These are phyloP conservation scores for Hedya salicella DNA, from an alignment of 2,888 invertebrate genomes.

Conservation along the genomic window DNA sequence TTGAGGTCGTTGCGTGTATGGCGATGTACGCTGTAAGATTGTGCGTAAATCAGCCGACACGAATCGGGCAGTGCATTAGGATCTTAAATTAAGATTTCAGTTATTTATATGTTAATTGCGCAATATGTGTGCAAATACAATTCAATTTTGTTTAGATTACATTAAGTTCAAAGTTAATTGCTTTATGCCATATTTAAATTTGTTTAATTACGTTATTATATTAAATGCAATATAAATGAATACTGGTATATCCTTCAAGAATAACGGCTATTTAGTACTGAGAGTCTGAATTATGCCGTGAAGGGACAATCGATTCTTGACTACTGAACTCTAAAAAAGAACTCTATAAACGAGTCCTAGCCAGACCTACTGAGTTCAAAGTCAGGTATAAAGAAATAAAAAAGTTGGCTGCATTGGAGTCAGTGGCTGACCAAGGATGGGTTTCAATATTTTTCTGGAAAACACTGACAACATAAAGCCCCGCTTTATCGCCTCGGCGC, in stretches of 20 bases:
- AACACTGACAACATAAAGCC: constrained; percentile 32
- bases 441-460: constrained; percentile 20
- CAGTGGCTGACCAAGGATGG: not conserved
- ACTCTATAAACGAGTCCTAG: too few species aligned
- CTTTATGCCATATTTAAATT: too few species aligned
- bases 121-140: constrained; percentile 12
- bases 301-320: too few species aligned
- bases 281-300: too few species aligned
- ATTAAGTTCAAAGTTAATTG: constrained; percentile 9
- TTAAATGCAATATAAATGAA: too few species aligned
- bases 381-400: too few species aligned
- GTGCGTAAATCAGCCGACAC: constrained; percentile 10
- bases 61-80: not conserved
- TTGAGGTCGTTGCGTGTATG: constrained; percentile 14
- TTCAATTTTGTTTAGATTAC: not conserved
- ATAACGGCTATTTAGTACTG: too few species aligned
- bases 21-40: constrained; percentile 15
- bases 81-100: not conserved
- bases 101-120: constrained; percentile 3
- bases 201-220: too few species aligned
- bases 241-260: too few species aligned
- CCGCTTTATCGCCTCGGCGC: constrained; percentile 42
- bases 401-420: not conserved
- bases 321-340: too few species aligned
- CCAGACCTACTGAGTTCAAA: too few species aligned